Conservation (phyloP, 2,888 invertebrate species). For the Caenorhabditis sinica region DNA sequence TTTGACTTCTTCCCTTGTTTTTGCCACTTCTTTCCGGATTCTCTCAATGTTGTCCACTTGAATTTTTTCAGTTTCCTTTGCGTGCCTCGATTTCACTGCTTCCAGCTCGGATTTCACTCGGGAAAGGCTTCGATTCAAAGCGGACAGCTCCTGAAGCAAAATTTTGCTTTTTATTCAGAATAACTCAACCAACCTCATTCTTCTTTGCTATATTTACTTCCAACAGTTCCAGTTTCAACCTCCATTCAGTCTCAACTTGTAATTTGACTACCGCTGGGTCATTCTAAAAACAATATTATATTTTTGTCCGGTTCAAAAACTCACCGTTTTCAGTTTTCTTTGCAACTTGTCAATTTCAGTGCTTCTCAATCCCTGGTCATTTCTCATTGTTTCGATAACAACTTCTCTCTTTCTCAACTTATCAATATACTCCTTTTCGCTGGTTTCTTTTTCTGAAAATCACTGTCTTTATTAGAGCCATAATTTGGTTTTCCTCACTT, state of each 20-base stretch:
- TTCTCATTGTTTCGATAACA: slow-evolving; percentile 58
- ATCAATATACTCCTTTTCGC: slow-evolving; percentile 56
- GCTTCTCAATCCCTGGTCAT: slow-evolving; percentile 50
- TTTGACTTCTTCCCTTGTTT: slow-evolving; percentile 38
- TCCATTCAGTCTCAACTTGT: slow-evolving; percentile 35
- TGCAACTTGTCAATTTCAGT: slow-evolving; percentile 58
- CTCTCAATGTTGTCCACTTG: slow-evolving; percentile 16
- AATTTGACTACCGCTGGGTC: slow-evolving; percentile 31
- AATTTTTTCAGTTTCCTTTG: slow-evolving; percentile 29
- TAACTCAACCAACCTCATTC: slow-evolving; percentile 20
- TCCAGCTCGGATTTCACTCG: slow-evolving; percentile 23
- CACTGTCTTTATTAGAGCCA: no score
- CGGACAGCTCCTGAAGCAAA: slow-evolving; percentile 15
- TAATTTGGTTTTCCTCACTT: slow-evolving; percentile 10
- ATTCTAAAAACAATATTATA: slow-evolving; percentile 19
- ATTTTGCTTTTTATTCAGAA: not conserved
- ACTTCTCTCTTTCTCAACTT: slow-evolving; percentile 58
- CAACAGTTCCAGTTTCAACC: slow-evolving; percentile 22
- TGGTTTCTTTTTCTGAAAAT: slow-evolving; percentile 56
- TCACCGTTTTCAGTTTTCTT: slow-evolving; percentile 51
- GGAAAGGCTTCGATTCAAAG: not conserved
- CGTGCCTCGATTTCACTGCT: slow-evolving; percentile 3
- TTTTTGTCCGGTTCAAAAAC: not conserved
- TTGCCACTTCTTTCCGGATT: slow-evolving; percentile 19
- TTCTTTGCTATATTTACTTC: slow-evolving; percentile 46